Percentiles rank a stretch among this genome's conserved stretches.
Evolutionary conservation across 1,140 invertebrate species (phyloP).

Genomic region (Fopius arisanus): DNA sequence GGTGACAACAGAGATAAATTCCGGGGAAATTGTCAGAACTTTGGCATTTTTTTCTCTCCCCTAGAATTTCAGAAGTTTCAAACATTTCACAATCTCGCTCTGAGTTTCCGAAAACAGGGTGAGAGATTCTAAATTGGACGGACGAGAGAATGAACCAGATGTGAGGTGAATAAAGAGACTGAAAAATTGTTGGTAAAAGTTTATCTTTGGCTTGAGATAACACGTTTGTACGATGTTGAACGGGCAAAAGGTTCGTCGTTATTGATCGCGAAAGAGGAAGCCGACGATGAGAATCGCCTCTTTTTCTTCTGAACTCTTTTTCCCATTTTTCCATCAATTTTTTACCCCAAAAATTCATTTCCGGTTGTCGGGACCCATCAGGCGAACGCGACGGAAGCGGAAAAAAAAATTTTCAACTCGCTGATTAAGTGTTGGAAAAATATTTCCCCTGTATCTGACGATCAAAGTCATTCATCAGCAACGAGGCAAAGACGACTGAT

Average conservation of each 20-base stretch:
- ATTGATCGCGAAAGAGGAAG: constrained; percentile 9
- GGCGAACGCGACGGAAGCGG: not conserved
- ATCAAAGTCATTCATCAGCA: too few relatives aligned
- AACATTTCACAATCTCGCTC: too few relatives aligned
- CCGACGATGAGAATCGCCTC: constrained; percentile 2
- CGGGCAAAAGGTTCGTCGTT: not conserved
- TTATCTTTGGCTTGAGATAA: constrained; percentile 6
- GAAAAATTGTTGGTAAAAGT: not conserved
- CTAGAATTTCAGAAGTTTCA: too few relatives aligned
- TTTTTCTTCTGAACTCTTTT: not conserved
- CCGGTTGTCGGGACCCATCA: not conserved
- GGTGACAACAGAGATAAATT: too few relatives aligned
- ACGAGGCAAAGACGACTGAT: too few relatives aligned
- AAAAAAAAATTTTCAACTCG: not conserved
- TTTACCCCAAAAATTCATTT: not conserved
- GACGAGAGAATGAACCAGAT: not conserved
- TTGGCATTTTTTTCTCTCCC: too few relatives aligned
- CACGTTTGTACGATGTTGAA: not conserved
- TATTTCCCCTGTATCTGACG: not conserved
- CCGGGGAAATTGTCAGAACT: too few relatives aligned
- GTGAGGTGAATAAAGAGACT: not conserved
- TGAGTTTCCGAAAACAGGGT: not conserved
- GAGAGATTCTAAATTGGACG: not conserved
- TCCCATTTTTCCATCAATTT: not conserved
- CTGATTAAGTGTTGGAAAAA: not conserved